Base-by-base conservation (phyloP, 2,113 vertebrate genomes). In the Lepus europaeus region DNA sequence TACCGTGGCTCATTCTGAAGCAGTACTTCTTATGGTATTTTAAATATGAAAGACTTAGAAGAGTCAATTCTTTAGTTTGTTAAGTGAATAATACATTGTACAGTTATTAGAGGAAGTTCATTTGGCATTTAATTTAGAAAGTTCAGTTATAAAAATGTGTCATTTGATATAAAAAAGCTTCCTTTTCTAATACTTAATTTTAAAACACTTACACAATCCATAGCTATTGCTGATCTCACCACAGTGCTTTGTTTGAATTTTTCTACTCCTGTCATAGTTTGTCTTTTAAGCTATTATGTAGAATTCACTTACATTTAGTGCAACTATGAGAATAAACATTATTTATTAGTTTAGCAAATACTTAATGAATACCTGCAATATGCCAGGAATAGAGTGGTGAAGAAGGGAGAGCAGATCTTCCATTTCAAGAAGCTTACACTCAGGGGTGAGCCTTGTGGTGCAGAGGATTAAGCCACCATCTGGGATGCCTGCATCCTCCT, bases 121-220 rank as follows among this genome's bases (percentile, higher is more conserved):
- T 49, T 86, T 86, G 45, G 17, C 36, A 90, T 96, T 85, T 64
- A 27, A 5, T 78, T 66, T 80, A 66, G 19, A 79, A 86, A 76
- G 76, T 95, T 29, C 39, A 88, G 45, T 49, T 64, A 13, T 1
- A 82, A 66, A 91, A 66, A 29, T 74, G 39, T 39, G 12, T 74
- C 51, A 81, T 68, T 9, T 81, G 2, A 73, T 64, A 1, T 56
- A 61, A 77, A 92, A 90, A 87, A 83, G 25, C 39, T 56, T 3
- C 7, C 22, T 66, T 36, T 53, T 82, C 87, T n/a, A 6, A 10
- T 29, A 66, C 6, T 45, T 84, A 63, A 73, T 1, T 36, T 61
- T 84, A 72, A 77, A 83, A 33, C 33, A 64, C 45, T 10, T 22
- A 2, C 1, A 2, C 6, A 80, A 86, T 29, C 66, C 17, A 22